phyloP scores from a whole-genome alignment of 2,113 vertebrate species.

The Oenanthe oenanthe region DNA sequence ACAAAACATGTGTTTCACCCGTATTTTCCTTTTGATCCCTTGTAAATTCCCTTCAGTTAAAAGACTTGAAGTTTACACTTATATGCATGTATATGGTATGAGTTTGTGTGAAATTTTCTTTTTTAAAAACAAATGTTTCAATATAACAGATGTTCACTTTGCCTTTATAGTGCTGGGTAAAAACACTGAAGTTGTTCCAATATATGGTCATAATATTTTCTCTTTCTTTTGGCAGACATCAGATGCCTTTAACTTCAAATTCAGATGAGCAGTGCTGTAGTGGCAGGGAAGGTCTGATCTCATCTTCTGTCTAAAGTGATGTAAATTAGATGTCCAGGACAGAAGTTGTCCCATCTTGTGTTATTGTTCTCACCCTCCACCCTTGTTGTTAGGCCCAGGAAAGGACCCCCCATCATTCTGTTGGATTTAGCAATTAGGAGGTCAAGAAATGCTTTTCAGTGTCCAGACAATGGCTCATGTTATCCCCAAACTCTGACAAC shows the following conservation, averaged over 20 bases:
- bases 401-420: neutral
- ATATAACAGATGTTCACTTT: constrained; percentile 21
- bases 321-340: neutral
- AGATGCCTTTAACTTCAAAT: neutral
- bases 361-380: rapidly evolving
- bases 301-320: neutral
- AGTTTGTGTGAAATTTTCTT: neutral
- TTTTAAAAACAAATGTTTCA: neutral
- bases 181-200: neutral
- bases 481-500: neutral
- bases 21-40: neutral
- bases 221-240: neutral
- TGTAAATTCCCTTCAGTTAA: neutral
- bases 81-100: neutral
- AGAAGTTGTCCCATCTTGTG: neutral
- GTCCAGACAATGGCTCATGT: neutral
- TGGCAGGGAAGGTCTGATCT: neutral
- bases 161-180: neutral
- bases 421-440: neutral
- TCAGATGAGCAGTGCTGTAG: neutral
- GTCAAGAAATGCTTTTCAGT: neutral
- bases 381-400: neutral
- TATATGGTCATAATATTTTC: constrained; percentile 8
- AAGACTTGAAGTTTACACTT: neutral
- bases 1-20: neutral